Base-by-base conservation (phyloP, 2,113 vertebrate genomes). In the Nesospiza acunhae region DNA sequence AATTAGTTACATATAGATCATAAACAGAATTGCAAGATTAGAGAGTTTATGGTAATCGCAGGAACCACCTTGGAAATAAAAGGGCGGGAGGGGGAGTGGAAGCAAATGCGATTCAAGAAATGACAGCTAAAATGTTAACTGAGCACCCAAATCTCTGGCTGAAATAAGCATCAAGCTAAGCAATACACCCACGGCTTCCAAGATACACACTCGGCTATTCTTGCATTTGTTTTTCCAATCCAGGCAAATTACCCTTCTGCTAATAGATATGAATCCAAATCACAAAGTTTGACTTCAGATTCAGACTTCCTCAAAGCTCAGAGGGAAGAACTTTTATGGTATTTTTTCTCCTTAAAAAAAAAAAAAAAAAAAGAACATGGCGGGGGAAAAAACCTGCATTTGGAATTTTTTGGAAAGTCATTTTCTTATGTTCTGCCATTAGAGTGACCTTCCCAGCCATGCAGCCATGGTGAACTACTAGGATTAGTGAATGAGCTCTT, bases 121-220 rank as follows among this genome's bases (percentile, higher is more conserved):
- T 63, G 37, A 79, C 78, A 90, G 50, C 55, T 76, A 49, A 20
- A 60, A 79, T 11, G 21, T 78, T 84, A 83, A 93, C 41, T 37
- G n/a, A 91, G 67, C 72, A 80, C 73, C 59, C 74, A 74, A 42
- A 80, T 74, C 69, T 72, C 80, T 66, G 39, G 55, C 84, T 81
- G 83, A 95, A 92, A 77, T 67, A 88, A 95, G 64, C 60, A 90
- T 39, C 94, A 47, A 79, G 59, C 58, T 89, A 73, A 92, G 88
- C 56, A 80, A 49, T 60, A 86, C 50, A 86, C 76, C 41, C 78
- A 79, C 31, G 0, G 37, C 78, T 91, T 96, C 84, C 81, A 95
- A 87, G 42, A 90, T 37, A 90, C 78, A 82, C 74, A 63, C 82
- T 93, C 58, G 84, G 84, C 72, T 95, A 92, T 63, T 96, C 87